Base-by-base conservation (phyloP, 2,888 invertebrate genomes). In the Periphyllus acericola region DNA sequence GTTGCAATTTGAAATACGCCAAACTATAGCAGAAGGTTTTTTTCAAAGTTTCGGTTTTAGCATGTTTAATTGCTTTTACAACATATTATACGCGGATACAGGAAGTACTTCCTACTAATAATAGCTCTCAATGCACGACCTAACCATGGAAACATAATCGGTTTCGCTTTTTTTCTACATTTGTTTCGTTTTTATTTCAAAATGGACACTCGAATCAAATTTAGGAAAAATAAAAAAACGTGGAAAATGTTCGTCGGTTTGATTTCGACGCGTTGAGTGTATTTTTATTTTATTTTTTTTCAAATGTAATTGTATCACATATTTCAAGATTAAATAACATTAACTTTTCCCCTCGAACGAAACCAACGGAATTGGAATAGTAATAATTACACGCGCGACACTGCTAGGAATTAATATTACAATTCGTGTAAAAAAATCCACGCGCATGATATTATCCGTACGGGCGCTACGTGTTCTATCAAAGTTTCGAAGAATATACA, bases 21-120 rank as follows among this genome's bases (percentile, higher is more conserved):
- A 46, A 46, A 46, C 14, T n/a, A n/a, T n/a, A n/a, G n/a, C 46
- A 46, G 46, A 14, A 14, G 68, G 29, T 68, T 68, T 29, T 29
- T 68, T 68, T 25, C 14, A 29, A 29, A 60, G 11, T 29, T 68
- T 68, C 29, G 17, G n/a, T 68, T 68, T 68, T 68, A 29, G 29
- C 29, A 60, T 25, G 60, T 60, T 14, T 79, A 25, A 79, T 66
- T 79, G 1, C 11, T 32, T 25, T 68, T 68, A 72, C 19, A 71
- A 29, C 14, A 34, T 60, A 29, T 29, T 32, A 25, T 79, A 79
- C 34, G 60, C 11, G 34, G 55, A 68, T 29, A 68, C 80, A 80
- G 80, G 80, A 80, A 80, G 68, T 80, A 80, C 80, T 68, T 68
- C 66, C 80, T 66, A 80, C 29, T 36, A 40, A n/a, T n/a, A 36